A percentile compares a stretch with the other conserved stretches of the same genome.
Evolutionary conservation across 2,113 vertebrate species (phyloP).

Genomic region (Vulpes vulpes): DNA sequence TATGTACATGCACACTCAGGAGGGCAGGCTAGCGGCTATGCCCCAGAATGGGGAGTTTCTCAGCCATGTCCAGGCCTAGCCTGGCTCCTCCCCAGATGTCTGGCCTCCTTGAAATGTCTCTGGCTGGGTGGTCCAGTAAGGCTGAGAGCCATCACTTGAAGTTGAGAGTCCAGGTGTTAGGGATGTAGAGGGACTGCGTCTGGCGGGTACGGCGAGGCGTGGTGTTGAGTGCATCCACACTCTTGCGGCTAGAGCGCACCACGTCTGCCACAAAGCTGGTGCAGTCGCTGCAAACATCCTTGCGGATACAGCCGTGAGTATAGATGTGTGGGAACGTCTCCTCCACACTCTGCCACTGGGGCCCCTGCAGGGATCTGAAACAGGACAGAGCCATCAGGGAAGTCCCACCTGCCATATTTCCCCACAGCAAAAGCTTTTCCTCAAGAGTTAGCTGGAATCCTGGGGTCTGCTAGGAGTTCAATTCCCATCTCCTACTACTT

Average conservation of each 20-base stretch:
- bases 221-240: conserved; percentile 94
- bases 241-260: conserved; percentile 95
- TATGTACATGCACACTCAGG: conserved; percentile 82
- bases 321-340: conserved; percentile 98
- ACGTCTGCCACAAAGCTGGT: conserved; percentile 94
- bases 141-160: conserved; percentile 72
- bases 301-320: conserved; percentile 93
- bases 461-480: neutral
- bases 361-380: conserved; percentile 91
- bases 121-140: neutral
- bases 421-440: neutral
- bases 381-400: neutral
- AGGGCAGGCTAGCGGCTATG: neutral
- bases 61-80: neutral
- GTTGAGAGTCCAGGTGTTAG: conserved; percentile 72
- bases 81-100: neutral
- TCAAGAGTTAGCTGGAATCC: fast-evolving
- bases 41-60: neutral
- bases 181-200: conserved; percentile 86
- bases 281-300: conserved; percentile 94
- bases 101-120: neutral
- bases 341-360: conserved; percentile 92
- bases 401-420: no score
- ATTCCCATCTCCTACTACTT: neutral
- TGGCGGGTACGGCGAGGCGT: conserved; percentile 86